Conservation (phyloP, 1,140 invertebrate species). For the Heliconius congener region DNA sequence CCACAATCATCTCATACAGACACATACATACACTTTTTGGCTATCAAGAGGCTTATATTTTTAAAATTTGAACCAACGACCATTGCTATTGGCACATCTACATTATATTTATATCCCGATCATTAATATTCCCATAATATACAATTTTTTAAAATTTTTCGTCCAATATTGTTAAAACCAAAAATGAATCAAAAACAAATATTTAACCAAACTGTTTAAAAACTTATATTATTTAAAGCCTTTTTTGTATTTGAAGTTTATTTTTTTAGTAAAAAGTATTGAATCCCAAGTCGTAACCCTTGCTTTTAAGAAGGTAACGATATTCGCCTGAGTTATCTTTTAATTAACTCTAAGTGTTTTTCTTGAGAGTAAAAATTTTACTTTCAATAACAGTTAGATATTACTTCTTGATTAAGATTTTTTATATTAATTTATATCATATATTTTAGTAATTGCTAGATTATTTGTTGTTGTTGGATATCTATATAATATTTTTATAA, state of each 20-base stretch:
- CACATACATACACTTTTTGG: too few species aligned
- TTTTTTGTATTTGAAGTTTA: not conserved
- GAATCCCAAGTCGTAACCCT: conserved; percentile 58
- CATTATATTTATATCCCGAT: too few species aligned
- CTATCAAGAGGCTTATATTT: too few species aligned
- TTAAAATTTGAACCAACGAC: too few species aligned
- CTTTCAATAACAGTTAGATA: conserved; percentile 20
- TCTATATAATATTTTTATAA: not conserved
- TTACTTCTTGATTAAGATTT: conserved; percentile 4
- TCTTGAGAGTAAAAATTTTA: conserved; percentile 30
- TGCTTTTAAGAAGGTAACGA: conserved; percentile 60
- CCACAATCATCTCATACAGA: too few species aligned
- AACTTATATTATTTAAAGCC: not conserved
- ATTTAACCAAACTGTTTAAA: not conserved
- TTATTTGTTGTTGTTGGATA: not conserved
- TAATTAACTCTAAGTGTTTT: conserved; percentile 62
- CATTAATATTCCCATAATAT: too few species aligned
- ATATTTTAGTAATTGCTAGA: not conserved
- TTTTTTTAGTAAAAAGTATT: not conserved
- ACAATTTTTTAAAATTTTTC: too few species aligned
- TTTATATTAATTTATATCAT: not conserved
- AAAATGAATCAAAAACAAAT: too few species aligned
- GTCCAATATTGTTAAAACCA: too few species aligned
- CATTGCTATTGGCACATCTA: too few species aligned
- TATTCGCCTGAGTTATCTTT: conserved; percentile 64